Evolutionary conservation across 2,888 invertebrate genomes (phyloP).

Genomic region (Erebia palarica): DNA sequence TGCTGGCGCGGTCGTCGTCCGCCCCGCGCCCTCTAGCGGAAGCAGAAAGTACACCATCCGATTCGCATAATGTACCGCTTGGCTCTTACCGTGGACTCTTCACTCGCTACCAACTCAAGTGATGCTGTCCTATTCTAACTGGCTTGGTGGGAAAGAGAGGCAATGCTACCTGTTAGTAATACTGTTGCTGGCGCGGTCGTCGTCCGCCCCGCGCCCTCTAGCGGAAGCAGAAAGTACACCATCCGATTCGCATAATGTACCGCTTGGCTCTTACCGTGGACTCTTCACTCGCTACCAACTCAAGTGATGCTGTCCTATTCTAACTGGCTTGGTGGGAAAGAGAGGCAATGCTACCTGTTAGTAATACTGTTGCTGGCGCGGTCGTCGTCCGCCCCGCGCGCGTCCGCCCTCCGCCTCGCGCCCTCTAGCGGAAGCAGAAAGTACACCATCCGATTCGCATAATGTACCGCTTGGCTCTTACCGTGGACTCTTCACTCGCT

Average conservation of each 20-base stretch:
- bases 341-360: conserved; percentile 83
- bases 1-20: too few relatives aligned
- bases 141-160: too few relatives aligned
- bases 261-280: too few relatives aligned
- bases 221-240: conserved; percentile 95
- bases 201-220: conserved; percentile 91
- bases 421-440: conserved; percentile 95
- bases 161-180: too few relatives aligned
- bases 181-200: too few relatives aligned
- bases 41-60: too few relatives aligned
- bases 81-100: too few relatives aligned
- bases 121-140: too few relatives aligned
- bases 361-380: conserved; percentile 92
- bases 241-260: conserved; percentile 94
- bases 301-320: neutral
- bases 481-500: conserved; percentile 95
- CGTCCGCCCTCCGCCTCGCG: conserved; percentile 86
- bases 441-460: conserved; percentile 98
- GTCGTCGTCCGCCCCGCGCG: conserved; percentile 86
- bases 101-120: too few relatives aligned
- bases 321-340: neutral
- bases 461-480: conserved; percentile 98
- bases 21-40: too few relatives aligned
- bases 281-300: too few relatives aligned
- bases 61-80: too few relatives aligned